These are phyloP conservation scores for Rhopalosiphum nymphaeae DNA, from an alignment of 2,888 invertebrate genomes.

Conservation along the genomic window DNA sequence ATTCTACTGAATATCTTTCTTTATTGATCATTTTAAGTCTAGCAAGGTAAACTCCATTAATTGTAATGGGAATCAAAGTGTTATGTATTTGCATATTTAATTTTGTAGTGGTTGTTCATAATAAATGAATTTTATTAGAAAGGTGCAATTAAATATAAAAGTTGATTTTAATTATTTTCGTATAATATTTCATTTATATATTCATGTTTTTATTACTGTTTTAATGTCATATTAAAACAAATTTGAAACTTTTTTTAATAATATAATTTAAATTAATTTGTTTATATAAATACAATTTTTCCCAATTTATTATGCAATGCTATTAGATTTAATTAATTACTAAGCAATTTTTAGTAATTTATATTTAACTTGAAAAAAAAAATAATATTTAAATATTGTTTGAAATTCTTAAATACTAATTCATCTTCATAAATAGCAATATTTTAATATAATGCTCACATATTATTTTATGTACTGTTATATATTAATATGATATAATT, in stretches of 20 bases:
- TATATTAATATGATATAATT: not conserved
- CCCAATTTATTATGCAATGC: too few species aligned
- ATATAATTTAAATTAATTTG: not conserved
- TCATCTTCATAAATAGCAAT: not conserved
- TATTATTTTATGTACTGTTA: not conserved
- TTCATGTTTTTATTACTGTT: too few species aligned
- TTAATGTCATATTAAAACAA: not conserved
- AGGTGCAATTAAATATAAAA: not conserved
- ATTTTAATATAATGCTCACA: not conserved
- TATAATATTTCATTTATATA: too few species aligned
- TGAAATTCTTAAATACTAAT: not conserved
- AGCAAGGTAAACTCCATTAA: not conserved
- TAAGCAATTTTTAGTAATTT: too few species aligned
- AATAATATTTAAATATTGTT: too few species aligned
- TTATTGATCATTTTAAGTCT: not conserved
- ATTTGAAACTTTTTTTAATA: not conserved
- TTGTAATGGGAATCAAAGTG: not conserved
- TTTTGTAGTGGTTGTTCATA: not conserved
- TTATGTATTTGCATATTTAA: not conserved
- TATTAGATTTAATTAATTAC: too few species aligned
- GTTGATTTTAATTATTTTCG: not conserved
- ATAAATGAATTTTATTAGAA: not conserved
- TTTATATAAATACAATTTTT: not conserved
- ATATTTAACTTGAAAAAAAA: too few species aligned
- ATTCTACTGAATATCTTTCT: not conserved